Evolutionary conservation across 2,888 invertebrate genomes (phyloP).

Genomic region (Mylabris sibirica): DNA sequence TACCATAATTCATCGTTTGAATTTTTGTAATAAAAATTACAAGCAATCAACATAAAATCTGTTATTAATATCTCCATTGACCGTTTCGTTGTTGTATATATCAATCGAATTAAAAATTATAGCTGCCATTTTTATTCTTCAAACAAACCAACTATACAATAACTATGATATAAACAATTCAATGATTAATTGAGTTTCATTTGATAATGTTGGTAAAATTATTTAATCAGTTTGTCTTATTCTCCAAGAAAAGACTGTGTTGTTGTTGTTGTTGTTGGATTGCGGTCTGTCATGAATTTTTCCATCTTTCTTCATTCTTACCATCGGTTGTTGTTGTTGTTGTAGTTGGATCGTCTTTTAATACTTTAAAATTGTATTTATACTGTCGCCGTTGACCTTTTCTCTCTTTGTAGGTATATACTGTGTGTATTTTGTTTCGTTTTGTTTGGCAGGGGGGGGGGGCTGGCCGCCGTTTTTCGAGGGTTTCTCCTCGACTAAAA

Average conservation of each 20-base stretch:
- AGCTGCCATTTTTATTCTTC: background rate
- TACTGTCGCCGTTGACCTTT: constrained; percentile 12
- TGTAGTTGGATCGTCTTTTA: background rate
- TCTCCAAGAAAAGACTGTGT: background rate
- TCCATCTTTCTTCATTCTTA: background rate
- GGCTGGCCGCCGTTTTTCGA: constrained; percentile 42
- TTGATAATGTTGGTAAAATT: background rate
- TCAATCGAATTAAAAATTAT: background rate
- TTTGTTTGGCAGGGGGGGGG: background rate
- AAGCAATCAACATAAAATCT: background rate
- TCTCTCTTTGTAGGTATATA: background rate
- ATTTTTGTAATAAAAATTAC: background rate
- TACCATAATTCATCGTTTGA: background rate
- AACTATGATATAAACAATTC: background rate
- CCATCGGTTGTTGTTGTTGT: background rate
- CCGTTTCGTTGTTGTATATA: background rate
- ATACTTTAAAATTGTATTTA: constrained; percentile 12
- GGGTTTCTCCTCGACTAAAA: constrained; percentile 48
- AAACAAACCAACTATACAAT: too few species aligned
- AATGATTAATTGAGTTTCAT: background rate
- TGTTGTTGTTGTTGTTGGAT: background rate
- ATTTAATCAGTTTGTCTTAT: background rate
- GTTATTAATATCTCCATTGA: background rate
- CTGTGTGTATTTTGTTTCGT: background rate
- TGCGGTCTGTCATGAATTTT: constrained; percentile 11